phyloP scores from a whole-genome alignment of 2,797 vertebrate genomes.

The Enteromius mattozi region DNA sequence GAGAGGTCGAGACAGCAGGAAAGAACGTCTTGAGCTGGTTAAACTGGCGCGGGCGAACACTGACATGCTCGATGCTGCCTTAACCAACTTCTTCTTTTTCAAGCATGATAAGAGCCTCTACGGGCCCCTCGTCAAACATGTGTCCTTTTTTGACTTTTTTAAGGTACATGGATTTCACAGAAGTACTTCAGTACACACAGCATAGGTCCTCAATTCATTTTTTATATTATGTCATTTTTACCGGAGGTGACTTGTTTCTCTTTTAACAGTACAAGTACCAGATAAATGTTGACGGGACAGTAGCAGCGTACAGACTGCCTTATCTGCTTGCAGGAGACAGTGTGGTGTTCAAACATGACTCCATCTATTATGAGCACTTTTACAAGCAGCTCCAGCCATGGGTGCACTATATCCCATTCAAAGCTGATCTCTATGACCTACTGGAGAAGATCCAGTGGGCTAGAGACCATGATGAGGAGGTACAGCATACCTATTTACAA shows the following conservation, averaged over 20 bases:
- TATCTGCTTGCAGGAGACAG: slow-evolving; percentile 94
- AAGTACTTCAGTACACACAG: not conserved
- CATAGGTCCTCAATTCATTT: not conserved
- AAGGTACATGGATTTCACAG: slow-evolving; percentile 82
- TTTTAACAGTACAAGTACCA: slow-evolving; percentile 93
- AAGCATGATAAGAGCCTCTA: slow-evolving; percentile 93
- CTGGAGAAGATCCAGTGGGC: slow-evolving; percentile 94
- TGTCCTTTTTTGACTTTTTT: slow-evolving; percentile 98
- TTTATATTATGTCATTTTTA: too few species aligned
- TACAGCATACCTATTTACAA: slow-evolving; percentile 61
- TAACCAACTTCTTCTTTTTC: slow-evolving; percentile 99
- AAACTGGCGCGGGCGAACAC: slow-evolving; percentile 89
- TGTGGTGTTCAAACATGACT: slow-evolving; percentile 95
- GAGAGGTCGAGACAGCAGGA: slow-evolving; percentile 95
- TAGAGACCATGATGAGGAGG: slow-evolving; percentile 90
- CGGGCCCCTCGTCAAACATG: slow-evolving; percentile 94
- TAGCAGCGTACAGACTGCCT: slow-evolving; percentile 93
- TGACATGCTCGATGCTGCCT: slow-evolving; percentile 88
- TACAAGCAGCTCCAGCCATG: slow-evolving; percentile 90
- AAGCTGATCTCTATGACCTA: slow-evolving; percentile 90
- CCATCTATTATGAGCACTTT: slow-evolving; percentile 97
- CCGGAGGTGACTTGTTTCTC: not conserved
- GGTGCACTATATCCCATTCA: slow-evolving; percentile 94
- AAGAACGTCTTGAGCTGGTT: slow-evolving; percentile 94
- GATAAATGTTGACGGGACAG: slow-evolving; percentile 95